phyloP scores from a whole-genome alignment of 2,113 vertebrate species.

The Phrynosoma blainvillii region DNA sequence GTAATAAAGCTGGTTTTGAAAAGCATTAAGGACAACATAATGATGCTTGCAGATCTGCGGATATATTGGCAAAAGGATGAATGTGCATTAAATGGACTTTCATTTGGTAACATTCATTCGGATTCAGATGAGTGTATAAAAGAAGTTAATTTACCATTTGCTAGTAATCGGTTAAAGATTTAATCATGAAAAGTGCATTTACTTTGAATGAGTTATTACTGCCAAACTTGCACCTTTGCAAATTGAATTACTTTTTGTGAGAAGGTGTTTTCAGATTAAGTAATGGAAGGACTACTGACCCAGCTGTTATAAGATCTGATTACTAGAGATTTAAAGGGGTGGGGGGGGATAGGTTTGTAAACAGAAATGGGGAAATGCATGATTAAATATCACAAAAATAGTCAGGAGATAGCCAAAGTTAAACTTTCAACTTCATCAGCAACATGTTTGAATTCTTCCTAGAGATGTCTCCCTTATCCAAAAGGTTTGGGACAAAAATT shows the following conservation, averaged over 20 bases:
- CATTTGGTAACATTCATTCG: constrained; percentile 28
- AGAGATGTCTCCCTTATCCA: no score
- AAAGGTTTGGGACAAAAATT: no score
- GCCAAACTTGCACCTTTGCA: constrained; percentile 10
- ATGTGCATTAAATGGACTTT: constrained; percentile 22
- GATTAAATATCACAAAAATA: background rate
- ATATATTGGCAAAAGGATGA: constrained; percentile 16
- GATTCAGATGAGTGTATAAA: constrained; percentile 29
- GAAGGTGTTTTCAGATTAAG: background rate
- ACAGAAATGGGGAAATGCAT: background rate
- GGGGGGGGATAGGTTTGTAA: background rate
- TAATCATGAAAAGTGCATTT: constrained; percentile 16
- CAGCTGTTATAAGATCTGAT: background rate
- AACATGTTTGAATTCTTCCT: background rate
- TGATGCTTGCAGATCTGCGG: constrained; percentile 1
- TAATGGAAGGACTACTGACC: background rate
- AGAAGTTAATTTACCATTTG: constrained; percentile 30
- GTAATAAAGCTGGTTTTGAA: constrained; percentile 25
- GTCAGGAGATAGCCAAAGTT: background rate
- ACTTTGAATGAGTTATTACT: constrained; percentile 18
- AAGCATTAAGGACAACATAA: constrained; percentile 32
- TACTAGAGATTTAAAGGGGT: background rate
- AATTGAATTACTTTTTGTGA: constrained; percentile 15
- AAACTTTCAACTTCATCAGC: background rate
- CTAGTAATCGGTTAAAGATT: constrained; percentile 20